Percentiles rank a stretch among this genome's conserved stretches.
phyloP scores from a whole-genome alignment of 2,888 invertebrate genomes.

The Calliphora vomitoria region DNA sequence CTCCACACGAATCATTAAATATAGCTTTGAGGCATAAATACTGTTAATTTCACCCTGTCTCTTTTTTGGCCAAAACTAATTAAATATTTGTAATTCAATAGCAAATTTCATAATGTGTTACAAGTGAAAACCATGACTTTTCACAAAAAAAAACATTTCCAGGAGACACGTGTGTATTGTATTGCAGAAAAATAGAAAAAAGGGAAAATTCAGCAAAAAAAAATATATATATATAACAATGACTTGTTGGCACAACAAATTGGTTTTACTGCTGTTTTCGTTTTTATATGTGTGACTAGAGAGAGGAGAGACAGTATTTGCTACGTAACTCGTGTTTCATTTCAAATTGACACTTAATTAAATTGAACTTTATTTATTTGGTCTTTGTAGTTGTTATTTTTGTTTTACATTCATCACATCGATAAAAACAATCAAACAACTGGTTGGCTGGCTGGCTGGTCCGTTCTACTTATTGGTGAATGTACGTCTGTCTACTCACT shows the following conservation, averaged over 20 bases:
- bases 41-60: neutral
- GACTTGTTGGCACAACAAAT: slow-evolving; percentile 30
- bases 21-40: neutral
- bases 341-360: slow-evolving; percentile 62
- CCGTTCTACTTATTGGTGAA: neutral
- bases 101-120: slow-evolving; percentile 11
- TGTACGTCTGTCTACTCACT: neutral
- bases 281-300: no score
- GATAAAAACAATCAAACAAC: slow-evolving; percentile 33
- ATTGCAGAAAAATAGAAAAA: neutral
- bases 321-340: slow-evolving; percentile 28
- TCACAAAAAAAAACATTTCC: neutral
- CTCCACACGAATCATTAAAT: no score
- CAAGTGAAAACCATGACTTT: neutral
- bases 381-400: slow-evolving; percentile 19
- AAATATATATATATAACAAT: neutral
- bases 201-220: neutral
- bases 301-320: neutral
- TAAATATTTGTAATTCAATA: slow-evolving; percentile 20
- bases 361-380: slow-evolving; percentile 56
- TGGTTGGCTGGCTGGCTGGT: neutral
- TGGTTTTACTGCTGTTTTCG: neutral
- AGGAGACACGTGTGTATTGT: slow-evolving; percentile 17
- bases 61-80: neutral
- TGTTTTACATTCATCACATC: slow-evolving; percentile 17